Conservation (phyloP, 2,797 vertebrate genomes). For the Channallabes apus region DNA sequence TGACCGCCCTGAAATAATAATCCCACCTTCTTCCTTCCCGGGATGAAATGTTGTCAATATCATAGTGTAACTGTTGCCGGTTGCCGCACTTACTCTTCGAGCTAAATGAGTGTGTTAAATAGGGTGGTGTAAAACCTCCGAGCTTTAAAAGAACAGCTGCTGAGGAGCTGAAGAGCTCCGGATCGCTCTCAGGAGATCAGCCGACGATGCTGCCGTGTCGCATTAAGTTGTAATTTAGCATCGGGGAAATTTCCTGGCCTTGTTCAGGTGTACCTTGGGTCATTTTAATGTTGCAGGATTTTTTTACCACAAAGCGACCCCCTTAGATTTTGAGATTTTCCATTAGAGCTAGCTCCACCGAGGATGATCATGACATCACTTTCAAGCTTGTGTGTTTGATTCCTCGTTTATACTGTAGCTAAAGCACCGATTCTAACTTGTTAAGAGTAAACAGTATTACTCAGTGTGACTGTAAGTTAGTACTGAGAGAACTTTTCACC, state of each 20-base stretch:
- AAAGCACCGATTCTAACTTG: not conserved
- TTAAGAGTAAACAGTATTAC: not conserved
- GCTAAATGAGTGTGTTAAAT: not conserved
- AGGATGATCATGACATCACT: not conserved
- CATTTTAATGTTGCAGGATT: not conserved
- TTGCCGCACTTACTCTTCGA: not conserved
- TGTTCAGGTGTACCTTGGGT: not conserved
- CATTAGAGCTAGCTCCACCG: not conserved
- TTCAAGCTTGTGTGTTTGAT: not conserved
- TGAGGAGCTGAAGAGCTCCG: not conserved
- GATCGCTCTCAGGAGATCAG: not conserved
- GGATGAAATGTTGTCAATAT: not conserved
- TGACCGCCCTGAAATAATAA: not conserved
- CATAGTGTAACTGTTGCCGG: not conserved
- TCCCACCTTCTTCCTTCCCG: not conserved
- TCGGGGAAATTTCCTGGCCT: not conserved
- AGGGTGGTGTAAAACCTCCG: not conserved
- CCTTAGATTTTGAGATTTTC: not conserved
- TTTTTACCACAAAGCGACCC: not conserved
- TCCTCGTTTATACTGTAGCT: not conserved
- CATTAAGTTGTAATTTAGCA: not conserved
- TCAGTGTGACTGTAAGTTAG: no score
- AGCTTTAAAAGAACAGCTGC: conserved; percentile 2
- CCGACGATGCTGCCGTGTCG: not conserved
- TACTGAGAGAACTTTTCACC: no score